Conservation (phyloP, 2,888 invertebrate genomes). For the Germaria angustata region DNA sequence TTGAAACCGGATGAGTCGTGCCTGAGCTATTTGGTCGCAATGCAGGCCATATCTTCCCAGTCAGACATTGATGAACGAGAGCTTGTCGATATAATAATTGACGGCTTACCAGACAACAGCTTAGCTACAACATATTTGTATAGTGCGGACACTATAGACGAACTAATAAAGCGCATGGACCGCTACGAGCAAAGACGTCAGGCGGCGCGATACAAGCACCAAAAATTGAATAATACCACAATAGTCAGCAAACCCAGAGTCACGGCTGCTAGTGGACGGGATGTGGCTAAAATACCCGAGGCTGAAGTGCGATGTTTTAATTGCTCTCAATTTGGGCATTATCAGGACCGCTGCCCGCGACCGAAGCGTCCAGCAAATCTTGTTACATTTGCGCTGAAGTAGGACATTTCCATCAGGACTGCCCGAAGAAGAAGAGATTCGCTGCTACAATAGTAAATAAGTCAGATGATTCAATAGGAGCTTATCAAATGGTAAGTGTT, state of each 20-base stretch:
- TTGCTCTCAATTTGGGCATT: constrained; percentile 26
- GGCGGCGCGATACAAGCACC: too few species aligned
- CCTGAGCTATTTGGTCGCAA: constrained; percentile 27
- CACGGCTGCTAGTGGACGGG: neutral
- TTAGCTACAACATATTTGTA: neutral
- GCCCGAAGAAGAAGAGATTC: neutral
- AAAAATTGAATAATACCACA: neutral
- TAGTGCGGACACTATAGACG: neutral
- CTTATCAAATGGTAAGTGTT: too few species aligned
- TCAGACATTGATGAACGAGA: constrained; percentile 20
- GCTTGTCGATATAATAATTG: constrained; percentile 27
- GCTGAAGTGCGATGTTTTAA: constrained; percentile 26
- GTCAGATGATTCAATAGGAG: too few species aligned
- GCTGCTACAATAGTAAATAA: neutral
- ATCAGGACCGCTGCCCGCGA: constrained; percentile 26
- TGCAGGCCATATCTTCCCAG: constrained; percentile 20
- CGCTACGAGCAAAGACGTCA: neutral
- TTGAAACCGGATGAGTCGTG: too few species aligned
- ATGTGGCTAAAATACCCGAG: neutral
- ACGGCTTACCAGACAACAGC: constrained; percentile 1
- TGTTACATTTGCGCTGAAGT: neutral
- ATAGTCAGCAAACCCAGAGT: neutral
- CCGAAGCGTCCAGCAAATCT: constrained; percentile 27
- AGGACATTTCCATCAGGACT: neutral
- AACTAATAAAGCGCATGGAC: neutral